Conservation (phyloP, 2,888 invertebrate genomes). For the Zhuqinia jingwanae region DNA sequence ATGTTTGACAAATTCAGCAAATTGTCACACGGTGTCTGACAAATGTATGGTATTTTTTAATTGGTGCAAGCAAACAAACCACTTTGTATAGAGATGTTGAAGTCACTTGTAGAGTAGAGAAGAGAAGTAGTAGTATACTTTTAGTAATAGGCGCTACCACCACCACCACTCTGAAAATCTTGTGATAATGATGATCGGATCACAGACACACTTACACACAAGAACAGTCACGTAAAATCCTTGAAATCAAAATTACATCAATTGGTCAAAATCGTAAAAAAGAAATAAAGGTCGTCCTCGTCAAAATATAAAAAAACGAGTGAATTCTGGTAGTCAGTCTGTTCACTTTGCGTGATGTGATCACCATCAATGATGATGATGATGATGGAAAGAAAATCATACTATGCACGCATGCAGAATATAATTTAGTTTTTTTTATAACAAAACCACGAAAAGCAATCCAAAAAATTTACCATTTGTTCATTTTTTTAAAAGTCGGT, state of each 20-base stretch:
- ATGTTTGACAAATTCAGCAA: constrained; percentile 51
- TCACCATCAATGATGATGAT: no score
- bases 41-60: constrained; percentile 56
- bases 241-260: constrained; percentile 59
- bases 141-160: no score
- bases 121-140: no score
- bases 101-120: no score
- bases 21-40: constrained; percentile 45
- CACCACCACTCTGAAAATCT: neutral
- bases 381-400: neutral
- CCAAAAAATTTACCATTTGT: no score
- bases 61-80: constrained; percentile 23
- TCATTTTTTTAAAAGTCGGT: neutral
- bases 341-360: neutral
- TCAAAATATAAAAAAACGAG: no score
- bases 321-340: constrained; percentile 23
- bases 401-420: neutral
- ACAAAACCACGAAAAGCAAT: no score
- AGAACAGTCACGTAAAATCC: constrained; percentile 65
- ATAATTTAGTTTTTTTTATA: no score
- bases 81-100: constrained; percentile 7
- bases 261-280: constrained; percentile 44
- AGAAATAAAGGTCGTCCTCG: constrained; percentile 30
- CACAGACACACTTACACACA: no score
- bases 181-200: constrained; percentile 1